Percentiles rank a stretch among this genome's conserved stretches.
These are phyloP conservation scores for Bombus fervidus DNA, from an alignment of 1,140 invertebrate genomes.

Conservation along the genomic window DNA sequence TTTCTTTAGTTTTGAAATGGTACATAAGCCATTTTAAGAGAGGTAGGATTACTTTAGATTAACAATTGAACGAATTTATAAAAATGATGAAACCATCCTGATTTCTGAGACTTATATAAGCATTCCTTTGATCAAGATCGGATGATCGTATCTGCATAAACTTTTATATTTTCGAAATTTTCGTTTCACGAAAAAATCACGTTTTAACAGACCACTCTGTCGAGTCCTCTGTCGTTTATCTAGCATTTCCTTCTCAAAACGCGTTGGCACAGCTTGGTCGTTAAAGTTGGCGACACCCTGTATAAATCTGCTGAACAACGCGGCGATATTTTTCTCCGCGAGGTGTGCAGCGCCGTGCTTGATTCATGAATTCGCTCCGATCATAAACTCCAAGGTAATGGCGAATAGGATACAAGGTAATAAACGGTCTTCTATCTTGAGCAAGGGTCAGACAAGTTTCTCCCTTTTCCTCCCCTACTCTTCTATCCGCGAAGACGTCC, in stretches of 20 bases:
- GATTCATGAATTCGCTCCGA: conserved; percentile 51
- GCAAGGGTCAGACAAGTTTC: conserved; percentile 29
- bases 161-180: neutral
- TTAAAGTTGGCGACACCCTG: conserved; percentile 22
- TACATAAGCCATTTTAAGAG: no score
- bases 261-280: neutral
- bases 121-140: neutral
- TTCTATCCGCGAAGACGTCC: neutral
- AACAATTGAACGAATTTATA: neutral
- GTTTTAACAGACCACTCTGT: neutral
- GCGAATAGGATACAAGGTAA: conserved; percentile 54
- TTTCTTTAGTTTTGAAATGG: no score
- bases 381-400: conserved; percentile 52
- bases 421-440: conserved; percentile 46
- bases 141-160: neutral
- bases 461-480: neutral
- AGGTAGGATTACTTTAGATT: no score
- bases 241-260: no score
- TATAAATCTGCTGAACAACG: conserved; percentile 26
- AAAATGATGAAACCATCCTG: neutral
- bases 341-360: conserved; percentile 7
- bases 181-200: neutral
- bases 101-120: neutral
- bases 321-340: conserved; percentile 38
- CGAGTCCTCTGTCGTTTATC: neutral